Evolutionary conservation across 1,140 invertebrate species (phyloP), one percentile per base, ranked within the genome.

Genomic region (Vanessa tameamea): DNA sequence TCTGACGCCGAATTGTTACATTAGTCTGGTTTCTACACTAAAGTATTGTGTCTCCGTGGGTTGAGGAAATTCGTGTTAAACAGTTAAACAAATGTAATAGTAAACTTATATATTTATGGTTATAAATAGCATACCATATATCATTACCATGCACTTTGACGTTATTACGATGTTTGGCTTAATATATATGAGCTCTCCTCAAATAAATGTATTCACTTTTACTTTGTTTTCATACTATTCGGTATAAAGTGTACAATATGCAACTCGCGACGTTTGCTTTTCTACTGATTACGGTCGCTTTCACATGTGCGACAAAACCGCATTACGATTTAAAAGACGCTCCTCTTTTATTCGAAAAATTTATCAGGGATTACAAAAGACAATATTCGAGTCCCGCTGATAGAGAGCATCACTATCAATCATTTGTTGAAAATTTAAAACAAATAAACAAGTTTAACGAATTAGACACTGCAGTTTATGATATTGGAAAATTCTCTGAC

Each of bases 261-360:
- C 48, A 50, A 15, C 48, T 13, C 14, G 48, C 15, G 2, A 50
- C 48, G 5, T 50, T 50, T 50, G 48, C 48, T 50, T 15, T 50
- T 15, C 15, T 50, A 14, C 48, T 50, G 6, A 50, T 50, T 5
- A 15, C 15, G 15, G 48, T n/a, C 48, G 48, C 48, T 50, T 7
- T 50, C 13, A 15, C 15, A 11, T 15, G 4, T 11, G 48, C 48
- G 48, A 43, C 6, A 8, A 67, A 53, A 48, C 69, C 73, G 16
- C 50, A 66, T 5, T 73, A 73, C 31, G 47, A 73, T 53, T 68
- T 73, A 26, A 51, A 43, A 6, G 31, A 68, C 26, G 72, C 64
- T 12, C 65, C 64, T 7, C 23, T 16, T 15, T 26, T 73, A 14
- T 73, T 73, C 14, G 65, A 67, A 15, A 64, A 68, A 37, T 73